phyloP scores from a whole-genome alignment of 2,888 invertebrate genomes.

The Eristalinus sepulchralis region DNA sequence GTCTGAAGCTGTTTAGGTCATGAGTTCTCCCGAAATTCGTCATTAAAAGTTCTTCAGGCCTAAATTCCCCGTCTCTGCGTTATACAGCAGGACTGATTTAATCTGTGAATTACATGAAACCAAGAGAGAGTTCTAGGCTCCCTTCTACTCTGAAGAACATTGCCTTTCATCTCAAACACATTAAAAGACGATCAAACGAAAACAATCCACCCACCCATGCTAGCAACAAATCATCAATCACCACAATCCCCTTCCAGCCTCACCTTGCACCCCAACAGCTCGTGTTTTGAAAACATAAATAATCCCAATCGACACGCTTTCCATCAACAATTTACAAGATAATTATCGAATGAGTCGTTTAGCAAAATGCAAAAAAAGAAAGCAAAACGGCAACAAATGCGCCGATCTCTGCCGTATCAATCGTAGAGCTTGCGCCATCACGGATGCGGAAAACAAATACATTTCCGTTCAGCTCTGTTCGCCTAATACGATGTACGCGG shows the following conservation, averaged over 20 bases:
- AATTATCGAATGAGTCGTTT: neutral
- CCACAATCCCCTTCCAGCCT: neutral
- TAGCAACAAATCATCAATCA: neutral
- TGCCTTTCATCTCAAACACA: too few species aligned
- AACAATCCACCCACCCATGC: neutral
- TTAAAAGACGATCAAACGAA: too few species aligned
- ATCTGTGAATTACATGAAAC: too few species aligned
- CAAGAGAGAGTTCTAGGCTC: too few species aligned
- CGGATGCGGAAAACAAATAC: neutral
- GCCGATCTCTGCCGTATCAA: neutral
- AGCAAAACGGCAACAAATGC: neutral
- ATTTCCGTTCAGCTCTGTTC: neutral
- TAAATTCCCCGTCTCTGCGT: too few species aligned
- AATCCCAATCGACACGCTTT: conserved; percentile 13
- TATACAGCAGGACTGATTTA: too few species aligned
- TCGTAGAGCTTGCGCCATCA: neutral
- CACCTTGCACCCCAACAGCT: neutral
- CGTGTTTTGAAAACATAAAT: neutral
- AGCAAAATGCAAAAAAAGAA: neutral
- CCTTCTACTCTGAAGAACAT: too few species aligned
- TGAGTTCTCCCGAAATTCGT: too few species aligned
- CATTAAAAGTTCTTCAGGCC: too few species aligned
- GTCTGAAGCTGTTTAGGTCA: too few species aligned
- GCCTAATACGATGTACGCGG: neutral
- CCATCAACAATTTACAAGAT: conserved; percentile 4